A percentile compares a stretch with the other conserved stretches of the same genome.
Evolutionary conservation across 2,113 vertebrate genomes (phyloP).

Genomic region (Drymodes brunneopygia): DNA sequence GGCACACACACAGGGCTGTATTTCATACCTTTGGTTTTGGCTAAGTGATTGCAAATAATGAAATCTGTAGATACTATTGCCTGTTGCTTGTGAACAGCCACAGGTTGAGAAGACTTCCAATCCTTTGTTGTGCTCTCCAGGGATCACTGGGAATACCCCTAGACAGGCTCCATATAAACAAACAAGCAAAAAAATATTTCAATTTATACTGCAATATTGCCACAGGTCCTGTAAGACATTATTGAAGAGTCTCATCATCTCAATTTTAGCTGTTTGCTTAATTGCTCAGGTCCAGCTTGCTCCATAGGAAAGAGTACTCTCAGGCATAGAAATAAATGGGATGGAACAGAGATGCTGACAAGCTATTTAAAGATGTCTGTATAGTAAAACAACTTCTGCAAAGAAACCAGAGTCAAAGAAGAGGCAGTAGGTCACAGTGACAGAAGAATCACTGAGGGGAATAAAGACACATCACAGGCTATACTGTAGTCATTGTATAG

Average conservation of each 20-base stretch:
- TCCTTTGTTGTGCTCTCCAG: neutral
- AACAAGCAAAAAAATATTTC: neutral
- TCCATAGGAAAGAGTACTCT: neutral
- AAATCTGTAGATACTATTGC: neutral
- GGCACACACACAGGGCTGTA: neutral
- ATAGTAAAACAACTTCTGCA: neutral
- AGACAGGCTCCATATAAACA: neutral
- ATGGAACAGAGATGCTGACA: neutral
- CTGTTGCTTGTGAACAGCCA: neutral
- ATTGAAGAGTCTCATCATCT: neutral
- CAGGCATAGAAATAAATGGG: neutral
- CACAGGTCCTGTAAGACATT: neutral
- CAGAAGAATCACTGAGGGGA: neutral
- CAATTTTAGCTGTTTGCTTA: neutral
- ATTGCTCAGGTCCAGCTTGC: neutral
- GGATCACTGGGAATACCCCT: neutral
- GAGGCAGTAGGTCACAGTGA: neutral
- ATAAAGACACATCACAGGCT: neutral
- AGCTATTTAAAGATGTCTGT: neutral
- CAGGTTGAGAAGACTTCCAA: neutral
- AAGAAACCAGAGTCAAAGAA: neutral
- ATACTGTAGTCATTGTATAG: neutral
- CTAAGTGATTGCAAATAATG: neutral
- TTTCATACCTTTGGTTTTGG: neutral
- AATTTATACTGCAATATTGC: neutral